These are phyloP conservation scores for Oreortyx pictus DNA, from an alignment of 2,797 vertebrate genomes.

Conservation along the genomic window DNA sequence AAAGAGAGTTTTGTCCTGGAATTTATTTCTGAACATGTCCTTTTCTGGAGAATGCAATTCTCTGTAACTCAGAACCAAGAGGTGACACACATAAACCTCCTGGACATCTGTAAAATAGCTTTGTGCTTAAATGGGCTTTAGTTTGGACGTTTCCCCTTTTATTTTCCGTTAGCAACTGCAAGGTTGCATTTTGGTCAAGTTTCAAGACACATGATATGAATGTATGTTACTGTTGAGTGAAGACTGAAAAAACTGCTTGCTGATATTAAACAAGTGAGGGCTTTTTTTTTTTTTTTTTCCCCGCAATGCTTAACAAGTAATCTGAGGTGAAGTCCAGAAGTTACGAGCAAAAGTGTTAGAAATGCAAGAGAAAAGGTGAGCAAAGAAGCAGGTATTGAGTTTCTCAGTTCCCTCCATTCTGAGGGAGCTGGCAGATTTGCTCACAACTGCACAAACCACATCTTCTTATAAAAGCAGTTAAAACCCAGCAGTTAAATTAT, in stretches of 20 bases:
- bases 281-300: background rate
- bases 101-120: conserved; percentile 55
- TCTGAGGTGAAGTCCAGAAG: conserved; percentile 3
- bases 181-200: conserved; percentile 32
- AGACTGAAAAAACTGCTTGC: conserved; percentile 3
- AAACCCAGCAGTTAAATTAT: background rate
- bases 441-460: background rate
- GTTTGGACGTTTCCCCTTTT: conserved; percentile 17
- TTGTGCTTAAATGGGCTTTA: conserved; percentile 53
- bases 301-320: conserved; percentile 40
- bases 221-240: conserved; percentile 18
- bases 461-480: conserved; percentile 6
- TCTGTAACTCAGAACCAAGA: background rate
- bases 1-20: background rate
- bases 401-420: background rate
- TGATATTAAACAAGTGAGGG: conserved; percentile 43
- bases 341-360: background rate
- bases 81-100: background rate
- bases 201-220: background rate
- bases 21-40: conserved; percentile 11
- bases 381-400: background rate
- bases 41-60: conserved; percentile 12
- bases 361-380: background rate
- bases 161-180: background rate
- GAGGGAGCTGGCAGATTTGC: background rate